Base-by-base conservation (phyloP, 2,113 vertebrate genomes). In the Dissostichus mawsoni region DNA sequence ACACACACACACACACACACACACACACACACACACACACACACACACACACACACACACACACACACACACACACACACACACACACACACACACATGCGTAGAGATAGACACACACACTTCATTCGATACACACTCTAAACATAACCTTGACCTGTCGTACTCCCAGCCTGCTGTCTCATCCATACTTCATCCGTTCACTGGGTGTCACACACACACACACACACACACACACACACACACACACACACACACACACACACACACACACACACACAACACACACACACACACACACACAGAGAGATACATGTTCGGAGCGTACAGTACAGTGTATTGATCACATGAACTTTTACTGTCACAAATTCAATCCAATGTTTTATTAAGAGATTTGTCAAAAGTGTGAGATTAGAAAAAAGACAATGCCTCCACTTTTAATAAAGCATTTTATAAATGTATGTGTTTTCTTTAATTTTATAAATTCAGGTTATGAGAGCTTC, bases 91-190 rank as follows among this genome's bases (percentile, higher is more conserved):
- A 73, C 69, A 79, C 80, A 74, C 33, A 52, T 62, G 48, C 68
- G 57, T 68, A 69, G 44, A 69, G 36, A 67, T 64, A 33, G n/a
- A 82, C 81, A 78, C 80, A 66, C 63, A 86, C 76, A 78, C 69
- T 76, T 80, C 1, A 52, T 69, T 65, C 78, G 81, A 55, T 53
- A 67, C 76, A 83, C 77, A 82, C 84, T 84, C 64, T 66, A 83
- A 87, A 83, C 83, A 69, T 81, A 85, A 86, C 90, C 90, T 91
- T 91, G 90, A 92, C 90, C 90, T 67, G 71, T 82, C 10, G 69
- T 77, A 12, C 84, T 87, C 70, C 47, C 69, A 59, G 74, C 47
- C 74, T 47, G 66, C 59, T 78, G 78, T 63, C 78, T 88, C 86
- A 86, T 81, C 87, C 88, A 86, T 84, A 79, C 88, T 89, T 89